Percentiles rank a stretch among this genome's conserved stretches.
These are phyloP conservation scores for Liasis olivaceus DNA, from an alignment of 2,797 vertebrate genomes.

Conservation along the genomic window DNA sequence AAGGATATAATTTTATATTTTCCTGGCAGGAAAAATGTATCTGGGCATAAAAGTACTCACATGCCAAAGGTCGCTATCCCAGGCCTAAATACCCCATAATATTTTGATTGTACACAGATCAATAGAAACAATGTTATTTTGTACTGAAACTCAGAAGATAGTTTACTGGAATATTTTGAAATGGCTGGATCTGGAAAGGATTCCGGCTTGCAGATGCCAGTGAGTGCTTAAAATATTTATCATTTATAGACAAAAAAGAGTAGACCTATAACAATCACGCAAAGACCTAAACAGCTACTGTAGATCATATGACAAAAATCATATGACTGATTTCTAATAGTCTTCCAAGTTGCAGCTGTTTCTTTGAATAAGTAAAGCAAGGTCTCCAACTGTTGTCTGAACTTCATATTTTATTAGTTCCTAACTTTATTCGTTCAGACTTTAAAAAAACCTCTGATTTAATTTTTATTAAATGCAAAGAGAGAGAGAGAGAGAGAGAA, in stretches of 20 bases:
- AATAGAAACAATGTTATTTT: neutral
- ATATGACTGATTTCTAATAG: neutral
- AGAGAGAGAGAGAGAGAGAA: neutral
- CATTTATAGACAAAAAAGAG: neutral
- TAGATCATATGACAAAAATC: neutral
- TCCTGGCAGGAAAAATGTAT: no score
- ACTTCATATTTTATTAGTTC: neutral
- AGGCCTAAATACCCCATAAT: neutral
- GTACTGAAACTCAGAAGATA: neutral
- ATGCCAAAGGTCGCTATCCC: neutral
- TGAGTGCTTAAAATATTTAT: neutral
- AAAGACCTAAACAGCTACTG: neutral
- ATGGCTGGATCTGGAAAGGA: neutral
- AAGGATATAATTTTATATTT: no score
- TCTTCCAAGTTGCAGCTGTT: neutral
- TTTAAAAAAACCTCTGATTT: neutral
- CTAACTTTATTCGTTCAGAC: neutral
- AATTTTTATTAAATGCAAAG: neutral
- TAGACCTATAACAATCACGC: neutral
- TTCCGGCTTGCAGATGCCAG: neutral
- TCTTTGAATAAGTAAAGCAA: neutral
- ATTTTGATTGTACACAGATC: neutral
- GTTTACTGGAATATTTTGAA: neutral
- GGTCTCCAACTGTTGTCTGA: neutral
- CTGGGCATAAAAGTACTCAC: no score